Percentiles rank a stretch among this genome's conserved stretches.
phyloP scores from a whole-genome alignment of 2,113 vertebrate genomes.

The Odocoileus hemionus region DNA sequence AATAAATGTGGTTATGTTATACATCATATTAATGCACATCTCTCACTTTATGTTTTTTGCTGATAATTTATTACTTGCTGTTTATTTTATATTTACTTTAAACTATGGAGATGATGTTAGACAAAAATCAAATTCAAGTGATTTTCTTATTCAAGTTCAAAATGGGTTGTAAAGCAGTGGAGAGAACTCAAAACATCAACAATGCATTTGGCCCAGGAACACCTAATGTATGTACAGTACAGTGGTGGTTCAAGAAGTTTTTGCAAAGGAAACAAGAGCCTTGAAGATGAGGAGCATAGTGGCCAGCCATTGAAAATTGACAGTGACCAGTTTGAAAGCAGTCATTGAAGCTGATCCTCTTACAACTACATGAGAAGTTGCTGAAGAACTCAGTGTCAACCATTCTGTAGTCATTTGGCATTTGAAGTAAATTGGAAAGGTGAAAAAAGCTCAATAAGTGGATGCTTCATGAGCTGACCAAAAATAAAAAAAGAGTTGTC shows the following conservation, averaged over 20 bases:
- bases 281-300: background rate
- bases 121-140: no score
- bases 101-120: no score
- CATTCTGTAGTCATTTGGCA: background rate
- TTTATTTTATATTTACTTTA: no score
- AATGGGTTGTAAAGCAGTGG: background rate
- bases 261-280: background rate
- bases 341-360: background rate
- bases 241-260: background rate
- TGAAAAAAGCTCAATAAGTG: background rate
- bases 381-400: background rate
- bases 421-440: background rate
- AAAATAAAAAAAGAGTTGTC: background rate
- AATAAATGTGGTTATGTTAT: no score
- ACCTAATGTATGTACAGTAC: background rate
- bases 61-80: no score
- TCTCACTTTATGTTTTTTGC: no score
- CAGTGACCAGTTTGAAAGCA: background rate
- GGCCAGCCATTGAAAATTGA: background rate
- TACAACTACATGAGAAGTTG: background rate
- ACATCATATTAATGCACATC: no score
- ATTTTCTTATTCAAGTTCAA: background rate
- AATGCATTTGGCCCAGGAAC: rapidly evolving
- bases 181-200: background rate
- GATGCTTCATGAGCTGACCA: background rate